A percentile compares a stretch with the other conserved stretches of the same genome.
These are phyloP conservation scores for Astyanax mexicanus DNA, from an alignment of 2,797 vertebrate species.

Conservation along the genomic window DNA sequence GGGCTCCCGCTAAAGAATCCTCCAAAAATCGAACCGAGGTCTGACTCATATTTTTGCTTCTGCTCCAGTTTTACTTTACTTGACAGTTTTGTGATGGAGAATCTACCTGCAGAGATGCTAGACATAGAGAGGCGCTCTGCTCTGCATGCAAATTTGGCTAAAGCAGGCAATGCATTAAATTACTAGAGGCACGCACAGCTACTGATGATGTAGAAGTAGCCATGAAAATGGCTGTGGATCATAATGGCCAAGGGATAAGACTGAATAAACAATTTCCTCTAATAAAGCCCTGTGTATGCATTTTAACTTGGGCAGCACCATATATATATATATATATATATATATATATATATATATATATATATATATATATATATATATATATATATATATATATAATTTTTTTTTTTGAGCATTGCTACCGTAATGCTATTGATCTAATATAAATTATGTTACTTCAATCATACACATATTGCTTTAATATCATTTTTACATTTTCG, in stretches of 20 bases:
- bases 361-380: too few species aligned
- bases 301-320: too few species aligned
- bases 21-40: slow-evolving; percentile 7
- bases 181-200: slow-evolving; percentile 4
- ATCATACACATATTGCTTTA: too few species aligned
- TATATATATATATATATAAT: too few species aligned
- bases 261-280: slow-evolving; percentile 4
- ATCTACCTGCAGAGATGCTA: slow-evolving; percentile 28
- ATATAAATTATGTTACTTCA: too few species aligned
- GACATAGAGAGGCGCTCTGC: slow-evolving; percentile 13
- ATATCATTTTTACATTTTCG: too few species aligned
- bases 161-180: slow-evolving; percentile 39
- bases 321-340: too few species aligned
- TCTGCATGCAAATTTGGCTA: slow-evolving; percentile 40
- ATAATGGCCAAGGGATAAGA: slow-evolving; percentile 1
- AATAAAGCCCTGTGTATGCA: slow-evolving; percentile 33
- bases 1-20: background rate
- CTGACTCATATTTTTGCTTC: slow-evolving; percentile 3
- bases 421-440: too few species aligned
- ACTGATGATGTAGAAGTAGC: slow-evolving; percentile 26
- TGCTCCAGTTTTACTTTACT: slow-evolving; percentile 29
- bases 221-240: slow-evolving; percentile 12
- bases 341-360: too few species aligned
- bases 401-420: too few species aligned
- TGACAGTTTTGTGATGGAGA: slow-evolving; percentile 44